Base-by-base conservation (phyloP, 2,113 vertebrate genomes). In the Camelus bactrianus region DNA sequence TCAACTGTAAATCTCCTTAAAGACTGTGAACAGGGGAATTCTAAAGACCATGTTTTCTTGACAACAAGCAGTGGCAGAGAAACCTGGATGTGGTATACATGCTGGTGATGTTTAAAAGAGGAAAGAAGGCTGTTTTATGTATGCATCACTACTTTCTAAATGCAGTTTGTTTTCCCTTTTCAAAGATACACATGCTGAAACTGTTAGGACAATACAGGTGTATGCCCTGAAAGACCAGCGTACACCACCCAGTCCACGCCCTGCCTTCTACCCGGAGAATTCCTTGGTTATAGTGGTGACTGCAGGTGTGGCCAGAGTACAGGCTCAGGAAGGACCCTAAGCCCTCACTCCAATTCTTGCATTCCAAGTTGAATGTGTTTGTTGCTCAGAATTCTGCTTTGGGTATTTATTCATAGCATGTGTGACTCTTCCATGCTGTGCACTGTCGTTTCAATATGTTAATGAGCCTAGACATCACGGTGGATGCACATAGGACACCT, bases 31-130 rank as follows among this genome's bases (percentile, higher is more conserved):
- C 26, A 35, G 28, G 72, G 17, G 87, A 67, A 93, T 88, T 54
- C 73, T 92, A 20, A 91, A 79, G 79, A 38, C 60, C 7, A 2
- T 16, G 52, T 46, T 70, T 83, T 73, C 32, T 84, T 83, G n/a
- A 28, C 69, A 20, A 24, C 42, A 54, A 70, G 48, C 56, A 79
- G 19, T 22, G 12, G 13, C 8, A 52, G 30, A 56, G 8, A 89
- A 70, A 24, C 42, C 24, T 64, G 72, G 35, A 62, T 60, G 19
- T n/a, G 17, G 28, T 17, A 8, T n/a, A 28, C 20, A 26, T 69
- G 62, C 52, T 77, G 35, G 7, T 65, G 30, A 80, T 77, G 38
- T 73, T 35, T 87, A 69, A 16, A 79, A 54, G n/a, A 32, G 77
- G 32, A 22, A 35, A 62, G 50, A 46, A 52, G 24, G 26, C 42